These are phyloP conservation scores for Amphiprion clarkii DNA, from an alignment of 2,797 vertebrate genomes.

Conservation along the genomic window DNA sequence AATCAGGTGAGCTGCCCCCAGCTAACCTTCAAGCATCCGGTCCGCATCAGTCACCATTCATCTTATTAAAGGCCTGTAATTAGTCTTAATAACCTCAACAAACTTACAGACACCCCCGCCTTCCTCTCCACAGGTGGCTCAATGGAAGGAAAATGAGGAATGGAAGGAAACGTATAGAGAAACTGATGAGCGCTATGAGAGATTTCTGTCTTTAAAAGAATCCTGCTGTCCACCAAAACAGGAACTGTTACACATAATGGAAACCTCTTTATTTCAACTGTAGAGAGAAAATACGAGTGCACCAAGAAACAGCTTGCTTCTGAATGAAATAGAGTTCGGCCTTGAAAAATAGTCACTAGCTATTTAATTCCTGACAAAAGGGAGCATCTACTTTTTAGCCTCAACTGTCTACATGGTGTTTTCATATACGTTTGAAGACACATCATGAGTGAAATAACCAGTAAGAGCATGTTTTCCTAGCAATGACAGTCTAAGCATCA, in stretches of 20 bases:
- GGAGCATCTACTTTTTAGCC: neutral
- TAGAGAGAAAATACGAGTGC: neutral
- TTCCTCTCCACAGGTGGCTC: slow-evolving; percentile 20
- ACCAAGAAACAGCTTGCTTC: neutral
- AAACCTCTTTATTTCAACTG: too few relatives aligned
- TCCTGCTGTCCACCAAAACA: too few relatives aligned
- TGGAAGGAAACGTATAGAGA: neutral
- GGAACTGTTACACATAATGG: too few relatives aligned
- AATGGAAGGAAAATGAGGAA: neutral
- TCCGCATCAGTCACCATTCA: slow-evolving; percentile 36
- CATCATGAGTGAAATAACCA: too few relatives aligned
- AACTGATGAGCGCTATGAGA: neutral
- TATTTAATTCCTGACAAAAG: neutral
- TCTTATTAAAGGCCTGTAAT: slow-evolving; percentile 49
- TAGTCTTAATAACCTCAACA: slow-evolving; percentile 53
- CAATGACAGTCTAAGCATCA: too few relatives aligned
- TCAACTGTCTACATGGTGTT: neutral
- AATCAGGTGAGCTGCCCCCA: slow-evolving; percentile 33
- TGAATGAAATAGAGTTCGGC: neutral
- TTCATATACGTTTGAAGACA: too few relatives aligned
- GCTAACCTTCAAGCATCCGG: slow-evolving; percentile 15
- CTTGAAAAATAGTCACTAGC: neutral
- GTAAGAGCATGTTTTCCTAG: too few relatives aligned
- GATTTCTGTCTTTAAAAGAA: too few relatives aligned
- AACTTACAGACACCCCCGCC: slow-evolving; percentile 27